A percentile compares a stretch with the other conserved stretches of the same genome.
phyloP scores from a whole-genome alignment of 2,797 vertebrate genomes.

The Gymnothorax reevesii region DNA sequence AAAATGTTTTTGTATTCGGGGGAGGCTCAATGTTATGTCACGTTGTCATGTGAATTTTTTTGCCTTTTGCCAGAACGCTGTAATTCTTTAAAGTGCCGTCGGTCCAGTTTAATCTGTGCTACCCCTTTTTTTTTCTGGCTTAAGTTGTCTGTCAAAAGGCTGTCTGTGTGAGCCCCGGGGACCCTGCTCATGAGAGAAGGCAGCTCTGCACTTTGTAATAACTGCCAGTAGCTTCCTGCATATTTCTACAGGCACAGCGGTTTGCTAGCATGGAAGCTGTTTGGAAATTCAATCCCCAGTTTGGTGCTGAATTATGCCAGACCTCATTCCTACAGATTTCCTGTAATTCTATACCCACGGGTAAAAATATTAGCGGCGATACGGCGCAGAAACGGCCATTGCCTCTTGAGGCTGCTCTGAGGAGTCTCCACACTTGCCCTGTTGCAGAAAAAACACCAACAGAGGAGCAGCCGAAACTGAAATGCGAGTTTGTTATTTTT shows the following conservation, averaged over 20 bases:
- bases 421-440: constrained; percentile 66
- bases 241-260: constrained; percentile 55
- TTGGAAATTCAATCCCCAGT: constrained; percentile 73
- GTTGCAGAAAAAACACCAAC: constrained; percentile 63
- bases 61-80: neutral
- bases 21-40: neutral
- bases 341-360: constrained; percentile 92
- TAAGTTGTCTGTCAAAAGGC: constrained; percentile 26
- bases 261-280: constrained; percentile 66
- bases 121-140: neutral
- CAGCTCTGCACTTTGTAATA: constrained; percentile 48
- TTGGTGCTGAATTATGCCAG: constrained; percentile 81
- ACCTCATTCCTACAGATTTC: constrained; percentile 87
- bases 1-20: neutral
- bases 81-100: neutral
- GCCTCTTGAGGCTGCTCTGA: constrained; percentile 60
- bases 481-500: constrained; percentile 67
- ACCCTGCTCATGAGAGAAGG: constrained; percentile 23
- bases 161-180: constrained; percentile 6
- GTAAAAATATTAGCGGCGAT: constrained; percentile 93
- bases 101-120: neutral
- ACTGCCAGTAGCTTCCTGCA: constrained; percentile 52
- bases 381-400: constrained; percentile 68
- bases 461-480: constrained; percentile 59
- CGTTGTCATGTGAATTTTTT: neutral